Conservation (phyloP, 37 sponge, comb jelly and placozoan species). For the Eunapius fragilis region DNA sequence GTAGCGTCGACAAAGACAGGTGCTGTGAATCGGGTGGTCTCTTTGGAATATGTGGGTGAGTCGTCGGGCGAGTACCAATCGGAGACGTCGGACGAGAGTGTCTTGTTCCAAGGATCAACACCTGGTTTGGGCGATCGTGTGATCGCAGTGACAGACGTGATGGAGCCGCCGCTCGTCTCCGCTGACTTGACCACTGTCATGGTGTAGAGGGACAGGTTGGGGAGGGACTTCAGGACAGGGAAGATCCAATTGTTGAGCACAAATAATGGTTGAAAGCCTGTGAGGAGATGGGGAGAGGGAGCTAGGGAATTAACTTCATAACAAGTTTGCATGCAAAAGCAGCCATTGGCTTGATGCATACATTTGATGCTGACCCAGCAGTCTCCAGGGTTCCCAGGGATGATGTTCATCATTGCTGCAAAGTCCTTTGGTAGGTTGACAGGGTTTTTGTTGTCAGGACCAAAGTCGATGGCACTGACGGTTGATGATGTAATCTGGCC, state of each 20-base stretch:
- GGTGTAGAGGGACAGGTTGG: background rate
- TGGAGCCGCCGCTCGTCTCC: background rate
- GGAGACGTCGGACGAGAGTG: background rate
- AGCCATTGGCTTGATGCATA: background rate
- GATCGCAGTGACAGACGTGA: background rate
- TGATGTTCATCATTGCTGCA: background rate
- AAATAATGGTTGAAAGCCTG: background rate
- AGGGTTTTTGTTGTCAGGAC: background rate
- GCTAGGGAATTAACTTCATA: background rate
- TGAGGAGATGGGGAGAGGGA: no score
- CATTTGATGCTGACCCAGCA: background rate
- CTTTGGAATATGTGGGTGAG: background rate
- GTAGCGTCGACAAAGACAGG: background rate
- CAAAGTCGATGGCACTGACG: background rate
- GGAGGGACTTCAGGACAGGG: background rate
- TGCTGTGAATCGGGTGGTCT: background rate
- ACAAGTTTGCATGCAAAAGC: no score
- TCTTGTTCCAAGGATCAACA: background rate
- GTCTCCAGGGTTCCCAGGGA: background rate
- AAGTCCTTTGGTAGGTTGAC: background rate
- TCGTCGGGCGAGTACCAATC: background rate
- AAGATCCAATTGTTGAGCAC: background rate
- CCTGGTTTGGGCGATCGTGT: background rate
- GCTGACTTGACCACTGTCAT: background rate
- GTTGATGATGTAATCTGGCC: background rate